phyloP scores from a whole-genome alignment of 2,113 vertebrate species.

The Pholis gunnellus region DNA sequence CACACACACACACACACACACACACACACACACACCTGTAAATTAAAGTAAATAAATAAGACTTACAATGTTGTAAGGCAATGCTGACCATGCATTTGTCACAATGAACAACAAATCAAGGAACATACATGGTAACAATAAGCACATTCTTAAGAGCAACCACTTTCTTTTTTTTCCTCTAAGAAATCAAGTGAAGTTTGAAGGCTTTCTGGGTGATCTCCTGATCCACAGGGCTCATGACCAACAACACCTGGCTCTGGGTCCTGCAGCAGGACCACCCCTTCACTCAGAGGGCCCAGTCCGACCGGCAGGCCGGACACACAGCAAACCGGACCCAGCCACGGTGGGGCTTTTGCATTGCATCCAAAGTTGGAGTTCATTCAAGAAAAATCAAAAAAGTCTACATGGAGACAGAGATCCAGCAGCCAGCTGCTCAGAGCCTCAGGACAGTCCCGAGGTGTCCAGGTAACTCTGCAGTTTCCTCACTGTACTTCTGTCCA shows the following conservation, averaged over 20 bases:
- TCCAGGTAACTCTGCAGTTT: slow-evolving; percentile 99
- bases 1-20: slow-evolving; percentile 41
- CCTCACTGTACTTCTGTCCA: slow-evolving; percentile 97
- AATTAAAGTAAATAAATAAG: slow-evolving; percentile 91
- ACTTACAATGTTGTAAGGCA: slow-evolving; percentile 94
- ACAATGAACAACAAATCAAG: slow-evolving; percentile 85
- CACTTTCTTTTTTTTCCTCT: slow-evolving; percentile 71
- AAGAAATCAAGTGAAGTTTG: slow-evolving; percentile 79
- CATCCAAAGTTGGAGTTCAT: slow-evolving; percentile 80
- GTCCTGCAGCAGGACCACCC: slow-evolving; percentile 39
- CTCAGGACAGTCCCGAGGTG: slow-evolving; percentile 92
- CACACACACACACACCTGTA: slow-evolving; percentile 49
- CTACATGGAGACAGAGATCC: slow-evolving; percentile 41
- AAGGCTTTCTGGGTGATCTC: slow-evolving; percentile 93
- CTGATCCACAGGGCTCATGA: slow-evolving; percentile 85
- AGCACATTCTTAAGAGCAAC: slow-evolving; percentile 91
- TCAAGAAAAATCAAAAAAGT: slow-evolving; percentile 52
- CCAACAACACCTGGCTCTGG: slow-evolving; percentile 28
- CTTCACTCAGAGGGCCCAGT: slow-evolving; percentile 12
- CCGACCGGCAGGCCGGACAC: slow-evolving; percentile 35
- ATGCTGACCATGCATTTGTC: slow-evolving; percentile 91
- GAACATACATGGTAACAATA: slow-evolving; percentile 85
- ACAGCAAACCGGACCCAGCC: slow-evolving; percentile 31
- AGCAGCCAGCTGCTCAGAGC: slow-evolving; percentile 82
- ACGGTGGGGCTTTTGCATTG: slow-evolving; percentile 75